Conservation (phyloP, 2,888 invertebrate species). For the Trichacis sp. region DNA sequence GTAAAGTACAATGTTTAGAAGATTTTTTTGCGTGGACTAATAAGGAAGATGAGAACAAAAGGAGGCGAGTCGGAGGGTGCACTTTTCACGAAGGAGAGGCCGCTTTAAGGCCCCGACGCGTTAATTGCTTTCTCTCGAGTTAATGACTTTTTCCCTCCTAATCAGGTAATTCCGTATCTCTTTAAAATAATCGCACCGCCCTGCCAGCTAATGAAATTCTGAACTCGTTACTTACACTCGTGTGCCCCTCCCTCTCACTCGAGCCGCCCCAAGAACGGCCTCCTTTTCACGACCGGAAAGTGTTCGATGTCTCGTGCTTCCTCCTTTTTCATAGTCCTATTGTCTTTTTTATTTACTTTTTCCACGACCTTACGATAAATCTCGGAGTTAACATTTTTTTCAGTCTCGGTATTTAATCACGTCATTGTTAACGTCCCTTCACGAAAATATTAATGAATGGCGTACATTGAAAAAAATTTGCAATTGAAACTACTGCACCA, state of each 20-base stretch:
- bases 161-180: slow-evolving; percentile 70
- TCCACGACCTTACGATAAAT: slow-evolving; percentile 33
- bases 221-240: slow-evolving; percentile 69
- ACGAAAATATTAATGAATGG: slow-evolving; percentile 32
- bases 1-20: slow-evolving; percentile 1
- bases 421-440: slow-evolving; percentile 29
- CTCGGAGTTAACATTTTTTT: slow-evolving; percentile 30
- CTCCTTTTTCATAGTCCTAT: slow-evolving; percentile 39
- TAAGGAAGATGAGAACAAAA: slow-evolving; percentile 29
- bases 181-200: slow-evolving; percentile 70
- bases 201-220: slow-evolving; percentile 69
- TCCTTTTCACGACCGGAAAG: slow-evolving; percentile 46
- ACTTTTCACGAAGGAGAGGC: slow-evolving; percentile 30
- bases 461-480: too few species aligned
- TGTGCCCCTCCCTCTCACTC: slow-evolving; percentile 45
- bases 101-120: slow-evolving; percentile 58
- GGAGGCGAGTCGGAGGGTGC: slow-evolving; percentile 29
- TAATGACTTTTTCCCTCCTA: slow-evolving; percentile 70
- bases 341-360: slow-evolving; percentile 36
- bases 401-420: slow-evolving; percentile 29
- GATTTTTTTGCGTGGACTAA: slow-evolving; percentile 18
- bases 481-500: too few species aligned
- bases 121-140: slow-evolving; percentile 70
- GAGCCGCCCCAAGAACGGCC: slow-evolving; percentile 44
- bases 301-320: slow-evolving; percentile 45